Percentiles rank a stretch among this genome's conserved stretches.
phyloP scores from a whole-genome alignment of 2,888 invertebrate species.

The Fragum fragum region DNA sequence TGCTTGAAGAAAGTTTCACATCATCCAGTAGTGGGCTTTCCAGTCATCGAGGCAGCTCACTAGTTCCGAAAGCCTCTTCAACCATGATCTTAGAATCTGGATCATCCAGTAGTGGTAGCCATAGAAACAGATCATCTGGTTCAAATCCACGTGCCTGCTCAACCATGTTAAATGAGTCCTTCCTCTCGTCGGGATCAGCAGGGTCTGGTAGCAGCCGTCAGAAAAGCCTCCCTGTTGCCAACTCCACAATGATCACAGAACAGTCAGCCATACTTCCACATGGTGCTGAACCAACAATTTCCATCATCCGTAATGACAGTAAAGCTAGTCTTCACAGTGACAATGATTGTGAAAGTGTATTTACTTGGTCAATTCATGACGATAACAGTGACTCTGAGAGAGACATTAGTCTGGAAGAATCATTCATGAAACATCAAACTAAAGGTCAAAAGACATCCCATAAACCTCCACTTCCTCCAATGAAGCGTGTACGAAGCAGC shows the following conservation, averaged over 20 bases:
- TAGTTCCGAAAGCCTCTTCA: conserved; percentile 78
- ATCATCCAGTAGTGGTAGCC: conserved; percentile 69
- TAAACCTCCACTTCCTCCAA: conserved; percentile 69
- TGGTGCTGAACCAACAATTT: conserved; percentile 51
- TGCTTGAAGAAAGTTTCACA: conserved; percentile 74
- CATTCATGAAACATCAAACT: conserved; percentile 72
- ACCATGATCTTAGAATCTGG: conserved; percentile 77
- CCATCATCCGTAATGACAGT: conserved; percentile 40
- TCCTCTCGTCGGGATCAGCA: conserved; percentile 64
- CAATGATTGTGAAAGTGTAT: conserved; percentile 75
- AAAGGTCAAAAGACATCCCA: conserved; percentile 39
- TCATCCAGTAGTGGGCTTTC: conserved; percentile 69
- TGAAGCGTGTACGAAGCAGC: conserved; percentile 65
- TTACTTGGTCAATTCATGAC: conserved; percentile 79
- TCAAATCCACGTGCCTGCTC: conserved; percentile 66
- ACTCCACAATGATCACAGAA: conserved; percentile 65
- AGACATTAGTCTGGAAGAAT: conserved; percentile 74
- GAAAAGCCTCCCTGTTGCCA: conserved; percentile 56
- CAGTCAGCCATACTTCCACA: conserved; percentile 35
- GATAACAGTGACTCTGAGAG: conserved; percentile 69
- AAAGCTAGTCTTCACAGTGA: conserved; percentile 58
- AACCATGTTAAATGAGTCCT: conserved; percentile 65
- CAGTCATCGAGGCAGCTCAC: conserved; percentile 68
- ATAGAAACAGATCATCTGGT: conserved; percentile 55
- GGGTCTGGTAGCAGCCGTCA: conserved; percentile 59